Evolutionary conservation across 2,888 invertebrate genomes (phyloP), one percentile per base, ranked within the genome.

Genomic region (Listrodromus nycthemerus): DNA sequence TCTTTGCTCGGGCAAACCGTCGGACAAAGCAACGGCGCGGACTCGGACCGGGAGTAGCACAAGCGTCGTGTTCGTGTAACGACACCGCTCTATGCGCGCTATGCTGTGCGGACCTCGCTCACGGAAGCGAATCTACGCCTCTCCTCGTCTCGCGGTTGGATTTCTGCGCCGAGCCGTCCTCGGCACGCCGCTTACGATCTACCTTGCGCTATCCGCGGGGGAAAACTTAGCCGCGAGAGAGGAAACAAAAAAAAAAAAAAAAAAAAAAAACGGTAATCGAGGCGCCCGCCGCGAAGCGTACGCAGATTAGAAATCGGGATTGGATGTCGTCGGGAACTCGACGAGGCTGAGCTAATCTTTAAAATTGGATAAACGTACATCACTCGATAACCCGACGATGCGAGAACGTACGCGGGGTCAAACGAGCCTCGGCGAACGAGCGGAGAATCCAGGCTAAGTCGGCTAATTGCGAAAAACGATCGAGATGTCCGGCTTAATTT

Each of bases 1-100:
- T 86, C 80, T 85, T 83, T 86, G 82, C 85, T 85, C 80, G 85
- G 85, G 83, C 83, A 73, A 82, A 71, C 50, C 83, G 86, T 69
- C 52, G 80, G 69, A 84, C 83, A 84, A 84, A 84, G 83, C 80
- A 52, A 74, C 80, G 41, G 33, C 48, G 16, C 33, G 63, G 45
- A 67, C 48, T 33, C 16, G 74, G n/a, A 19, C 33, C 58, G 58
- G 65, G 52, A 48, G 21, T 61, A 63, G 73, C 58, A 58, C 52
- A 24, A 45, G 66, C 55, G 58, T 77, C 58, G 45, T 58, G 67
- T 67, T 77, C 67, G 67, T 69, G 67, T 77, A 77, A 77, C 67
- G 77, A 45, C 45, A 70, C 78, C 58, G 61, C 61, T 19, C n/a
- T 30, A 33, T 33, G 33, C 21, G 67, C 48, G 52, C 30, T 67